These are phyloP conservation scores for Campoletis sonorensis DNA, from an alignment of 1,140 invertebrate genomes.

Conservation along the genomic window DNA sequence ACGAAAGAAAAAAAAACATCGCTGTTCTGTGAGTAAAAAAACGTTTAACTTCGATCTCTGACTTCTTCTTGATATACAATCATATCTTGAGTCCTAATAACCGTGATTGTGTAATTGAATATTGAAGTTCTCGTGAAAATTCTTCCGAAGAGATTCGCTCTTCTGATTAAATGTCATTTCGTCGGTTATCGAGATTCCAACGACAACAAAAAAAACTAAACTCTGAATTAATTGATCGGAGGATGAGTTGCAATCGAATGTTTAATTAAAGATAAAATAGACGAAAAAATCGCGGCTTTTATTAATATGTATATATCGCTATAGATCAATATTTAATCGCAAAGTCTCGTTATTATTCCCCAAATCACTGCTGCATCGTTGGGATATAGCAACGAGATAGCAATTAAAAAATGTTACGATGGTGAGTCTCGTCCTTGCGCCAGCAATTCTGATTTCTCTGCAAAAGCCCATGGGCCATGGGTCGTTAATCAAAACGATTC, in stretches of 20 bases:
- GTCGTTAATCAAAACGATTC: slow-evolving; percentile 52
- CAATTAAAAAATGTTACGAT: slow-evolving; percentile 49
- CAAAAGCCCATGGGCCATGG: slow-evolving; percentile 17
- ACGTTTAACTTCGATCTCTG: not conserved
- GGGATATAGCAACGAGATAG: slow-evolving; percentile 42
- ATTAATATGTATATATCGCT: not conserved
- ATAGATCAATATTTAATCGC: slow-evolving; percentile 33
- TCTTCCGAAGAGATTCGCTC: no score
- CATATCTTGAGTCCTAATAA: no score
- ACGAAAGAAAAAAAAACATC: no score
- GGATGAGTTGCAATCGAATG: not conserved
- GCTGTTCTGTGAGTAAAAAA: not conserved
- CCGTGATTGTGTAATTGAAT: no score
- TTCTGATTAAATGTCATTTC: no score
- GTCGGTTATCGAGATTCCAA: no score
- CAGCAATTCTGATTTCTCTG: not conserved
- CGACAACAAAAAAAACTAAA: no score
- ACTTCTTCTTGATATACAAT: not conserved
- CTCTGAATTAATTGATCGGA: no score
- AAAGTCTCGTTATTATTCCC: slow-evolving; percentile 51
- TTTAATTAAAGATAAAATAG: not conserved
- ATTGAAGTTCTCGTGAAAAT: no score
- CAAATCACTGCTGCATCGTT: slow-evolving; percentile 47
- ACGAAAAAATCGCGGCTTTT: not conserved
- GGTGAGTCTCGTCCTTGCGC: not conserved